A percentile compares a stretch with the other conserved stretches of the same genome.
Evolutionary conservation across 1,140 invertebrate species (phyloP).

Genomic region (Archivesica marissinica): DNA sequence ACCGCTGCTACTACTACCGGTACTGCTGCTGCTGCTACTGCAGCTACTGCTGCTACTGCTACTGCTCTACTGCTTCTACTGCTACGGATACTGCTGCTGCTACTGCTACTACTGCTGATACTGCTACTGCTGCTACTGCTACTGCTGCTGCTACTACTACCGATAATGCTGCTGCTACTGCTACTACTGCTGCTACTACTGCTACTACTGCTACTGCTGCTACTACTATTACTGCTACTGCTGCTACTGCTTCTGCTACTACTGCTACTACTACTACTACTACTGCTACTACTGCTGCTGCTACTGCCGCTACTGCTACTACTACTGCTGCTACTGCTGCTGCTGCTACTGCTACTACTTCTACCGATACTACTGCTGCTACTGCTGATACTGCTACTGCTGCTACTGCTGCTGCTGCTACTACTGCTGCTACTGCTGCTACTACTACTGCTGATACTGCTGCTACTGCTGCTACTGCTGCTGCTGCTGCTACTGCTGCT

Average conservation of each 20-base stretch:
- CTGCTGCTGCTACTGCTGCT: constrained; percentile 31
- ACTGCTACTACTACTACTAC: constrained; percentile 30
- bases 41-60: constrained; percentile 17
- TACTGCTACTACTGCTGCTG: constrained; percentile 42
- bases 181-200: constrained; percentile 23
- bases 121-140: constrained; percentile 16
- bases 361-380: constrained; percentile 33
- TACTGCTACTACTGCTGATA: constrained; percentile 39
- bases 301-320: constrained; percentile 19
- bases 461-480: constrained; percentile 20
- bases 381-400: constrained; percentile 21
- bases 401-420: constrained; percentile 30
- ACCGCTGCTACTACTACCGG: constrained; percentile 11
- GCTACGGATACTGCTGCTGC: constrained; percentile 10
- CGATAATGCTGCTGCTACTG: constrained; percentile 14
- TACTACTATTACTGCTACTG: constrained; percentile 9
- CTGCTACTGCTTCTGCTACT: constrained; percentile 6
- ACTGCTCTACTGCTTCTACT: constrained; percentile 31
- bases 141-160: constrained; percentile 33
- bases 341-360: constrained; percentile 29
- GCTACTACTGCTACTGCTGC: background rate
- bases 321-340: constrained; percentile 29
- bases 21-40: constrained; percentile 21
- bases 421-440: constrained; percentile 11
- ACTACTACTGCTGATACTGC: constrained; percentile 5